Evolutionary conservation across 2,797 vertebrate genomes (phyloP).

Genomic region (Tympanoctomys barrerae): DNA sequence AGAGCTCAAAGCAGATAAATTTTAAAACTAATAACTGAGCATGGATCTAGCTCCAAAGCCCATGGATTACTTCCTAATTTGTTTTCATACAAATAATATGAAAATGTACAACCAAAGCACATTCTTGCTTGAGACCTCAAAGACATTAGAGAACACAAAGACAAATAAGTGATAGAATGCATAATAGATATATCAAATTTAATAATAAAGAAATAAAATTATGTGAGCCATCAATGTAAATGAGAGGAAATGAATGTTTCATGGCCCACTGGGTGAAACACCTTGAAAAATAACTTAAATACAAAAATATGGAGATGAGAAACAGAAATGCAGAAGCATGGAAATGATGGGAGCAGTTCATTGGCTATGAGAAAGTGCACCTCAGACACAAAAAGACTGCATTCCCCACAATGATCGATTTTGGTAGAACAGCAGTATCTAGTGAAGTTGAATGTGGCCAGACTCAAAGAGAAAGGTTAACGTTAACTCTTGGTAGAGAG

Average conservation of each 20-base stretch:
- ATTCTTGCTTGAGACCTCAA: neutral
- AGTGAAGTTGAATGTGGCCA: neutral
- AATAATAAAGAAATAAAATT: neutral
- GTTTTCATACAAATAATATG: neutral
- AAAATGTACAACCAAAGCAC: neutral
- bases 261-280: neutral
- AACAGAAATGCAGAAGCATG: neutral
- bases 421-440: neutral
- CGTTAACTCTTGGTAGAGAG: neutral
- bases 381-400: neutral
- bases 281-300: neutral
- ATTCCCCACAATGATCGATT: neutral
- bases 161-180: neutral
- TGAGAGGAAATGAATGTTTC: neutral
- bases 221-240: neutral
- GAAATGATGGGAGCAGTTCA: neutral
- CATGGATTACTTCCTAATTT: constrained; percentile 31
- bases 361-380: neutral
- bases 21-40: neutral
- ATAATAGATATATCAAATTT: neutral
- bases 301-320: neutral
- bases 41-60: neutral
- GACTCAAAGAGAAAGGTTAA: neutral
- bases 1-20: neutral
- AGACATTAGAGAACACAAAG: neutral